A percentile compares a stretch with the other conserved stretches of the same genome.
These are phyloP conservation scores for Archocentrus centrarchus DNA, from an alignment of 2,113 vertebrate species.

Conservation along the genomic window DNA sequence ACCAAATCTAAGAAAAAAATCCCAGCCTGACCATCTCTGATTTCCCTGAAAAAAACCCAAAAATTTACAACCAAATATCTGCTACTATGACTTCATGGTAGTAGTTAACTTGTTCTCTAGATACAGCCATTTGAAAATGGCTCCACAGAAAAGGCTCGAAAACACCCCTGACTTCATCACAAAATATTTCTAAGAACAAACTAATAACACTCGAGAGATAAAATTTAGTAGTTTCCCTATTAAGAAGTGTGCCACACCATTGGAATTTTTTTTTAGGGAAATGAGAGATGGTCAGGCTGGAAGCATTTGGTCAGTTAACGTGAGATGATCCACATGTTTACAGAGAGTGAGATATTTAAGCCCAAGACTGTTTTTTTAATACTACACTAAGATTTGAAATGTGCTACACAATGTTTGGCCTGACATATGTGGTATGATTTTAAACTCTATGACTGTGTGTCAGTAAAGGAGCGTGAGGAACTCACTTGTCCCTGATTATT, in stretches of 20 bases:
- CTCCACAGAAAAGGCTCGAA: too few species aligned
- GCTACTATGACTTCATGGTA: background rate
- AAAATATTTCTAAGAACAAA: background rate
- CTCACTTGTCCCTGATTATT: conserved; percentile 94
- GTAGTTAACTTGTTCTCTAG: background rate
- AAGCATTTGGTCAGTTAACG: background rate
- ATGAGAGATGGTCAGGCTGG: background rate
- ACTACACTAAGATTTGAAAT: background rate
- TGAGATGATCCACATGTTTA: background rate
- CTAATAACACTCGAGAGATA: background rate
- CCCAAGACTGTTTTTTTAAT: background rate
- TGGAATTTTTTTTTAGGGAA: background rate
- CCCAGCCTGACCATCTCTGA: background rate
- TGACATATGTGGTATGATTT: background rate
- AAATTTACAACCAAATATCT: background rate
- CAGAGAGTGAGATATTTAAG: background rate
- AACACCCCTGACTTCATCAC: background rate
- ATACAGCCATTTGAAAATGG: background rate
- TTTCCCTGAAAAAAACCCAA: background rate
- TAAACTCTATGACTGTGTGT: background rate
- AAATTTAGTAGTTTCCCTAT: background rate
- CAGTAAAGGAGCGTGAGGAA: background rate
- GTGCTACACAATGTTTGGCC: background rate
- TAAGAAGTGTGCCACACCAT: background rate
- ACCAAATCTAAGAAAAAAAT: background rate